Base-by-base conservation (phyloP, 1,140 invertebrate genomes). In the Solenopsis invicta region DNA sequence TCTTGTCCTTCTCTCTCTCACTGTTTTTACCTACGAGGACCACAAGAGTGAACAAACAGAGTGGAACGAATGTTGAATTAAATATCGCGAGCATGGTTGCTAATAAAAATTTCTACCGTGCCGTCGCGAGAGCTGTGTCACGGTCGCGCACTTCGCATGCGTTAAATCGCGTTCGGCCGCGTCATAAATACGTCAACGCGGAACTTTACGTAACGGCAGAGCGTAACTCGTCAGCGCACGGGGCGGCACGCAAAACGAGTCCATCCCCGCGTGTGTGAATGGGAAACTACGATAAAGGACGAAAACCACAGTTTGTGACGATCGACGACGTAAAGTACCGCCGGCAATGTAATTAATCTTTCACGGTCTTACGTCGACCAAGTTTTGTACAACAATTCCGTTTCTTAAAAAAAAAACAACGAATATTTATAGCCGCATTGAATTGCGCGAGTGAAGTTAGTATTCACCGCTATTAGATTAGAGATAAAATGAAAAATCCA, bases 51-150 rank as follows among this genome's bases (percentile, higher is more conserved):
- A 16, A n/a, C 41, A 48, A 64, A 78, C 37, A 81, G 66, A 18
- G 64, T 41, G 48, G 2, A 54, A 59, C 37, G 37, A 66, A 9
- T 18, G 52, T 59, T 81, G 78, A 81, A 81, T 81, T 81, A 71
- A 81, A 81, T 81, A 81, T 71, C 54, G 50, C 21, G 48, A 37
- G 56, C 66, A 56, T 71, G 5, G 50, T 56, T n/a, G 66, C 50
- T 81, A 71, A 81, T 81, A 81, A 81, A 81, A 81, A 81, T 81
- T 71, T 81, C 64, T 71, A 21, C 16, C 54, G 50, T 56, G 64
- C 45, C 50, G 24, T 81, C 37, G 61, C 76, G 21, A 81, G 34
- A 81, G 34, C 48, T 41, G 62, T 48, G 34, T 69, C 76, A 67
- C 62, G 48, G 29, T 59, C 34, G 77, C 34, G 45, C 50, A 37